Percentiles rank a stretch among this genome's conserved stretches.
Evolutionary conservation across 2,888 invertebrate genomes (phyloP).

Genomic region (Agonopterix subpropinquella): DNA sequence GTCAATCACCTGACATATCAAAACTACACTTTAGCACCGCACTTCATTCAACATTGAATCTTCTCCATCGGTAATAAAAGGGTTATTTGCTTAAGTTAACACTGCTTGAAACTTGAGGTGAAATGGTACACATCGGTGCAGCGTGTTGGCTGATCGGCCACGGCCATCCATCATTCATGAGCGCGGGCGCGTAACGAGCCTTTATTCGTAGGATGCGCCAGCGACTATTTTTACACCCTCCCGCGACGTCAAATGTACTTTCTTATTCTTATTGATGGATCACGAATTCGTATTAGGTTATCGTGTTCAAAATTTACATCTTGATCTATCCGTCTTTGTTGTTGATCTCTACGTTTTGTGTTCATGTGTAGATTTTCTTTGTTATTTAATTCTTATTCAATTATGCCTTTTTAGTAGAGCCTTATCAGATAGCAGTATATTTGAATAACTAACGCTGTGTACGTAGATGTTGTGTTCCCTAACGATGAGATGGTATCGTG

Average conservation of each 20-base stretch:
- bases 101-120: constrained; percentile 7
- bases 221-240: constrained; percentile 53
- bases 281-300: constrained; percentile 51
- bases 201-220: constrained; percentile 55
- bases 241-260: constrained; percentile 24
- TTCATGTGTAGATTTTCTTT: constrained; percentile 33
- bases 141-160: constrained; percentile 50
- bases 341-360: constrained; percentile 25
- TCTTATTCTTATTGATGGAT: constrained; percentile 40
- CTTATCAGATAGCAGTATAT: constrained; percentile 63
- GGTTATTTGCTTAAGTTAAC: constrained; percentile 3
- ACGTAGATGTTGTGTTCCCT: constrained; percentile 40
- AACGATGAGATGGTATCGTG: constrained; percentile 67
- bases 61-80: constrained; percentile 28
- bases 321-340: constrained; percentile 34
- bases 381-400: constrained; percentile 32
- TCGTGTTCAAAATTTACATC: constrained; percentile 31
- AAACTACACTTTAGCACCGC: constrained; percentile 30
- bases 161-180: constrained; percentile 67
- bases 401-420: constrained; percentile 25
- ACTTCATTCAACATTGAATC: constrained; percentile 27
- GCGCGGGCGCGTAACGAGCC: constrained; percentile 66
- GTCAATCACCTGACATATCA: constrained; percentile 60
- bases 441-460: constrained; percentile 61
- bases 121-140: constrained; percentile 13